phyloP scores from a whole-genome alignment of 2,888 invertebrate genomes.

The Lepidocyrtoides sp. region DNA sequence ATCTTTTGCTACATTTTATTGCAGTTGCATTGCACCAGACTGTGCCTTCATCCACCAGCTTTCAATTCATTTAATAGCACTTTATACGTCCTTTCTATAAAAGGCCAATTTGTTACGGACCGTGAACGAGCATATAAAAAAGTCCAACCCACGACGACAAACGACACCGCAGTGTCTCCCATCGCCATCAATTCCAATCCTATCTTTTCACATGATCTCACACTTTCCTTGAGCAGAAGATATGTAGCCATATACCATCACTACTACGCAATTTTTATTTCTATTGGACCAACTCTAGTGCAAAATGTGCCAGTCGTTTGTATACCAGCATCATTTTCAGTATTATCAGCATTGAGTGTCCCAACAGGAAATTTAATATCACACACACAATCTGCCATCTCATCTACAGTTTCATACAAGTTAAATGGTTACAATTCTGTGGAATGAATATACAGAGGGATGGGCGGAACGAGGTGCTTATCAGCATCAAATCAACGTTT shows the following conservation, averaged over 20 bases:
- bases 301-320: background rate
- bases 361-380: slow-evolving; percentile 63
- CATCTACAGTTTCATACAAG: slow-evolving; percentile 50
- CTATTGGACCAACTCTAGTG: background rate
- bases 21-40: slow-evolving; percentile 66
- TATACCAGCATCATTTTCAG: background rate
- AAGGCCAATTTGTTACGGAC: slow-evolving; percentile 76
- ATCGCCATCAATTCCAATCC: slow-evolving; percentile 75
- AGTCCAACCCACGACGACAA: slow-evolving; percentile 75
- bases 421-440: too few relatives aligned
- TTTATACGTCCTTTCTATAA: slow-evolving; percentile 74
- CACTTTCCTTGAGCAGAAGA: slow-evolving; percentile 49
- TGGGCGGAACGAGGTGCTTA: slow-evolving; percentile 62
- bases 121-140: slow-evolving; percentile 73
- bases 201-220: slow-evolving; percentile 73
- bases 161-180: slow-evolving; percentile 78
- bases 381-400: slow-evolving; percentile 59
- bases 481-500: slow-evolving; percentile 50
- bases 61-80: slow-evolving; percentile 75
- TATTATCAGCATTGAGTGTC: background rate
- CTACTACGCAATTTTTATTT: background rate
- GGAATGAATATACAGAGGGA: background rate
- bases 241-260: too few relatives aligned
- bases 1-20: slow-evolving; percentile 63
- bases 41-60: slow-evolving; percentile 74